Base-by-base conservation (phyloP, 2,888 invertebrate species). In the Philonicus albiceps region DNA sequence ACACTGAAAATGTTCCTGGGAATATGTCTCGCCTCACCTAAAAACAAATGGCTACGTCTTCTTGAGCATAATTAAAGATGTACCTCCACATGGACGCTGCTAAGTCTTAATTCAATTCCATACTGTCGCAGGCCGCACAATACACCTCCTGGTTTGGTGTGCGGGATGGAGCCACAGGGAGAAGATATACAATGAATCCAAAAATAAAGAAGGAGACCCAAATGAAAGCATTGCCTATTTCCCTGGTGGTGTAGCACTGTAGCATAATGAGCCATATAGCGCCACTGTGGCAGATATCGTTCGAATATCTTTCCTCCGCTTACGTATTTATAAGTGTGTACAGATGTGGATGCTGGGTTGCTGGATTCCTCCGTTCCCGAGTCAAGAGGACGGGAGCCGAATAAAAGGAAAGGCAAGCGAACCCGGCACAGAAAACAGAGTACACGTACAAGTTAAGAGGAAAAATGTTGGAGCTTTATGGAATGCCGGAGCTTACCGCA, bases 201-300 rank as follows among this genome's bases (percentile, higher is more conserved):
- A 84, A 84, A 84, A 84, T 72, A 73, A 84, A 83, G 81, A 84
- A 84, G 27, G n/a, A 83, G 73, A 73, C 43, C 83, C 27, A 49
- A 84, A 84, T 84, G 84, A 84, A 84, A 84, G 73, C 84, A 84
- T 73, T 73, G 73, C 84, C 84, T 73, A 81, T 84, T 84, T 84
- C 40, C 43, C 84, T 72, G 73, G 40, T 84, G 43, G 40, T 84
- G 16, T 30, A 73, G 72, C 73, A 30, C 40, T 73, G 73, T 84
- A 84, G 73, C 73, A 84, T 84, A 84, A 84, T 84, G 84, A 72
- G 84, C 40, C 73, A 72, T 84, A 83, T 83, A 84, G 84, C 72
- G 72, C 72, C 84, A n/a, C 43, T 30, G 43, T 27, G 55, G 34
- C 55, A 80, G 53, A 80, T 55, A 81, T 55, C 81, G 81, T 31